phyloP scores from a whole-genome alignment of 2,797 vertebrate genomes.

The Austrolebias charrua region DNA sequence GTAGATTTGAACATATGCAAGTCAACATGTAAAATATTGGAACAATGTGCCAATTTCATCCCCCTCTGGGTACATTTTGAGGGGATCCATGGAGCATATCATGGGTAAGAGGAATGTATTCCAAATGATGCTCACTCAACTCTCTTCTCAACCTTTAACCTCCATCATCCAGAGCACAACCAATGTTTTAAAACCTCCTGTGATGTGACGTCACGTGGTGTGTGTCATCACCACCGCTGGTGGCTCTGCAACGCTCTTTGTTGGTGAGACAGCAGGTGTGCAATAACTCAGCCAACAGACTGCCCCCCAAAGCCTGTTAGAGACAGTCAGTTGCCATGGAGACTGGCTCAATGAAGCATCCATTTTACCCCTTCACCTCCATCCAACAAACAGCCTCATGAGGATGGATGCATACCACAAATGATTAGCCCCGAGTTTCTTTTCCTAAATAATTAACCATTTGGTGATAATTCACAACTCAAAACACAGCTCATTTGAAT shows the following conservation, averaged over 20 bases:
- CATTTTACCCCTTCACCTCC: conserved; percentile 40
- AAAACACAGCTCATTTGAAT: not conserved
- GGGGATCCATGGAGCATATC: conserved; percentile 24
- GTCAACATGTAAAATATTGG: not conserved
- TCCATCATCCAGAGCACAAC: not conserved
- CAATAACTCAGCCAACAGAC: conserved; percentile 62
- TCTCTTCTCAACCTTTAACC: not conserved
- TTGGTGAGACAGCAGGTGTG: conserved; percentile 74
- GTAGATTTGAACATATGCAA: no score
- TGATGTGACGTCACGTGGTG: conserved; percentile 7
- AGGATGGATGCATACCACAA: conserved; percentile 53
- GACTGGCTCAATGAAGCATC: conserved; percentile 71
- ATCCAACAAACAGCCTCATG: conserved; percentile 45
- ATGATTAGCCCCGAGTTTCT: conserved; percentile 36
- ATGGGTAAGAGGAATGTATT: not conserved
- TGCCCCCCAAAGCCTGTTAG: conserved; percentile 59
- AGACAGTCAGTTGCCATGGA: conserved; percentile 76
- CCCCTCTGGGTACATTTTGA: conserved; percentile 2
- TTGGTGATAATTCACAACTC: not conserved
- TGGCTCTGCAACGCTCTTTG: conserved; percentile 52
- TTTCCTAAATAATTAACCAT: conserved; percentile 16
- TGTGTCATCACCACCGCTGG: conserved; percentile 49
- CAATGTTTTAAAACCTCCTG: not conserved
- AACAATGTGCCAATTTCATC: not conserved
- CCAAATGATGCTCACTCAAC: conserved; percentile 1